Evolutionary conservation across 1,140 invertebrate species (phyloP).

Genomic region (Megalopta genalis): DNA sequence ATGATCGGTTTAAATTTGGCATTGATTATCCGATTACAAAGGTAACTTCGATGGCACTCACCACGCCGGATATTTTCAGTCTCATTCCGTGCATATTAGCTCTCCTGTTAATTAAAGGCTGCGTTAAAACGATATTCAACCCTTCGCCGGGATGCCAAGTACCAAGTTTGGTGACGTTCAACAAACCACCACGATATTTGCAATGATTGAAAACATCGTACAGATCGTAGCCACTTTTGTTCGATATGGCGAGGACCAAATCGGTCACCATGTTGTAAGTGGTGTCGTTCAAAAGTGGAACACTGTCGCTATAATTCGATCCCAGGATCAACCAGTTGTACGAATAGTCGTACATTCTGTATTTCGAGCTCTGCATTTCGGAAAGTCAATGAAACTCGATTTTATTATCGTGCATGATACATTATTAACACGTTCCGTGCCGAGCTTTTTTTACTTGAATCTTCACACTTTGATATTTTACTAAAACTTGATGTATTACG

Average conservation of each 20-base stretch:
- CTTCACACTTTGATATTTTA: no score
- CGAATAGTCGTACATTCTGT: constrained; percentile 62
- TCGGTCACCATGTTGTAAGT: constrained; percentile 66
- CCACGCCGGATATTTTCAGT: constrained; percentile 61
- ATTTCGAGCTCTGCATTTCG: constrained; percentile 49
- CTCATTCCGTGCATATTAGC: constrained; percentile 65
- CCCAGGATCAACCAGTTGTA: constrained; percentile 68
- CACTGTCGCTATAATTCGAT: constrained; percentile 48
- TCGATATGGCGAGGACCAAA: constrained; percentile 55
- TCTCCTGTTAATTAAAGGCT: constrained; percentile 60
- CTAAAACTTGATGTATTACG: no score
- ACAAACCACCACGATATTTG: constrained; percentile 63
- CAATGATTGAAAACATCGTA: constrained; percentile 69
- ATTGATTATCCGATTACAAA: neutral
- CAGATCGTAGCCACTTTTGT: constrained; percentile 43
- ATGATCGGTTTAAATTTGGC: neutral
- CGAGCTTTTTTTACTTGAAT: no score
- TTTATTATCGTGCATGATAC: neutral
- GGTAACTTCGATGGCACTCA: constrained; percentile 38
- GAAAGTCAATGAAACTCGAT: neutral
- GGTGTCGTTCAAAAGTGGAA: constrained; percentile 58
- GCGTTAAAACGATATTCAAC: constrained; percentile 54
- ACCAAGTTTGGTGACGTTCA: constrained; percentile 65
- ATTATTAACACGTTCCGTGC: no score
- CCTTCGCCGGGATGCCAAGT: constrained; percentile 52